phyloP scores from a whole-genome alignment of 1,140 invertebrate species.

The Frieseomelitta varia region DNA sequence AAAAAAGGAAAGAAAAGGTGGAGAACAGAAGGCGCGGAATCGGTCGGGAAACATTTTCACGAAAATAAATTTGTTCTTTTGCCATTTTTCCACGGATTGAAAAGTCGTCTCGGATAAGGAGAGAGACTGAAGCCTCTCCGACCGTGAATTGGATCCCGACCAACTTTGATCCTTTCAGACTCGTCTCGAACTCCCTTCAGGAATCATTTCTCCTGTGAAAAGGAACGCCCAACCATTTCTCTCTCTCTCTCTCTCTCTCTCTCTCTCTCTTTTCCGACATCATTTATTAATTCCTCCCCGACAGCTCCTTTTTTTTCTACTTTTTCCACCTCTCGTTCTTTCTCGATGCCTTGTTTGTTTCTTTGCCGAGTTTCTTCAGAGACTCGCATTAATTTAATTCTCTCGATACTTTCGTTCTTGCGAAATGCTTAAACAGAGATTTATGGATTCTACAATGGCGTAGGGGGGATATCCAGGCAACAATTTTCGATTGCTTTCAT shows the following conservation, averaged over 20 bases:
- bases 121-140: conserved; percentile 30
- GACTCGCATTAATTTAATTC: background rate
- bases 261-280: conserved; percentile 21
- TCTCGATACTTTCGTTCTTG: background rate
- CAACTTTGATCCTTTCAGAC: conserved; percentile 63
- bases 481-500: conserved; percentile 3
- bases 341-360: background rate
- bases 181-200: conserved; percentile 21
- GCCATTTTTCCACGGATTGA: conserved; percentile 52
- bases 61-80: conserved; percentile 66
- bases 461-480: background rate
- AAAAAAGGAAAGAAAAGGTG: background rate
- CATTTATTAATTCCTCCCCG: conserved; percentile 70
- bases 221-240: conserved; percentile 40
- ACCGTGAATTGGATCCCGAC: conserved; percentile 62
- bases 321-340: background rate
- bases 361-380: background rate
- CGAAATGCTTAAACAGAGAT: background rate
- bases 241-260: background rate
- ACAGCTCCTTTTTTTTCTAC: conserved; percentile 28
- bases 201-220: conserved; percentile 63
- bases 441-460: background rate
- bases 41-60: conserved; percentile 53
- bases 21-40: background rate
- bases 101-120: conserved; percentile 16